phyloP scores from a whole-genome alignment of 2,888 invertebrate species.

The Sericinus montela region DNA sequence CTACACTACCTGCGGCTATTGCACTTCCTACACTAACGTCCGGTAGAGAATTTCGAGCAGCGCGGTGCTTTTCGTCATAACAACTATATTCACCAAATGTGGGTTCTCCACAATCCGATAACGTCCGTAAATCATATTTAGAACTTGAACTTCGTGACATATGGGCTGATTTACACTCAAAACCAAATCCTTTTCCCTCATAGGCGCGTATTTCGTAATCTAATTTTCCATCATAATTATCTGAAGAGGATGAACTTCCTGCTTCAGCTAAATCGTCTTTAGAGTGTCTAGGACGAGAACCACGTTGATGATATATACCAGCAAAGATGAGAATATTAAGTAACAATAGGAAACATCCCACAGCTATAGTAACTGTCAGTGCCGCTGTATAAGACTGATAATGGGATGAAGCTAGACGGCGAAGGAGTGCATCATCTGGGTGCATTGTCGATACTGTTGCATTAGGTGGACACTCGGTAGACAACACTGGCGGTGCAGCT shows the following conservation, averaged over 20 bases:
- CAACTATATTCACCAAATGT: slow-evolving; percentile 83
- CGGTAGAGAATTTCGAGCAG: slow-evolving; percentile 79
- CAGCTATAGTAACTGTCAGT: slow-evolving; percentile 91
- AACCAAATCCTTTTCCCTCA: slow-evolving; percentile 76
- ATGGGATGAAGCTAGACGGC: slow-evolving; percentile 88
- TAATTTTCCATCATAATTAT: slow-evolving; percentile 80
- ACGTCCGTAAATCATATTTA: slow-evolving; percentile 71
- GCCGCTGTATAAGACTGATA: slow-evolving; percentile 95
- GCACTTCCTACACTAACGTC: slow-evolving; percentile 80
- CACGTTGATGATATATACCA: slow-evolving; percentile 92
- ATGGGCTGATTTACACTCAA: slow-evolving; percentile 78
- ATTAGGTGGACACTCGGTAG: slow-evolving; percentile 88
- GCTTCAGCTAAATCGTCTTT: slow-evolving; percentile 88
- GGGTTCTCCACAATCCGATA: slow-evolving; percentile 75
- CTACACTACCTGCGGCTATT: slow-evolving; percentile 79
- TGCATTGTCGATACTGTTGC: slow-evolving; percentile 62
- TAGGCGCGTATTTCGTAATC: slow-evolving; percentile 75
- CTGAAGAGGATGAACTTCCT: slow-evolving; percentile 84
- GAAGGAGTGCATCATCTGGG: slow-evolving; percentile 84
- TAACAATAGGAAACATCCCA: slow-evolving; percentile 89
- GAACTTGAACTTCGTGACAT: slow-evolving; percentile 68
- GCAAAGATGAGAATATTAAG: slow-evolving; percentile 93
- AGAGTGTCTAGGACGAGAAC: slow-evolving; percentile 84
- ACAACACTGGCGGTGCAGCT: slow-evolving; percentile 69
- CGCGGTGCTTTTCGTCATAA: slow-evolving; percentile 80